Conservation (phyloP, 2,888 invertebrate genomes). For the Pteria penguin region DNA sequence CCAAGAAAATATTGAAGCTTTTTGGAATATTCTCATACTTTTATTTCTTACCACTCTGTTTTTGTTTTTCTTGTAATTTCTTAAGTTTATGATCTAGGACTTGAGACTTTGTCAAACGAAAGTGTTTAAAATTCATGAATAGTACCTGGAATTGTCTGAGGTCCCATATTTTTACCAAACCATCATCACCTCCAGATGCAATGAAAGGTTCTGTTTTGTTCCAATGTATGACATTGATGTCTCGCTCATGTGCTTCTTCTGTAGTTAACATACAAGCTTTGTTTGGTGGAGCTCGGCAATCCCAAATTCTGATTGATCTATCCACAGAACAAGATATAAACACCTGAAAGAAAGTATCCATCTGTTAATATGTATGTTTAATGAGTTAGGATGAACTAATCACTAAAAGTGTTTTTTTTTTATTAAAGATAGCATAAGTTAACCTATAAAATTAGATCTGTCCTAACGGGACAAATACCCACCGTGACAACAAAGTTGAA, state of each 20-base stretch:
- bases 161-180: conserved; percentile 96
- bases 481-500: too few species aligned
- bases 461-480: too few species aligned
- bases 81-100: too few species aligned
- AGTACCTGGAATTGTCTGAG: conserved; percentile 84
- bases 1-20: too few species aligned
- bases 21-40: too few species aligned
- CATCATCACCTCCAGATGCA: conserved; percentile 97
- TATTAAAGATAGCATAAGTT: too few species aligned
- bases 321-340: conserved; percentile 83
- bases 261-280: conserved; percentile 95
- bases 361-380: too few species aligned
- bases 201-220: conserved; percentile 92
- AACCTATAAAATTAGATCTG: too few species aligned
- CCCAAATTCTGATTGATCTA: conserved; percentile 93
- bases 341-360: conserved; percentile 76
- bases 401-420: too few species aligned
- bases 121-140: too few species aligned
- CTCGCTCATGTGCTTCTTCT: conserved; percentile 91
- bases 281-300: conserved; percentile 90
- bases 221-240: conserved; percentile 99
- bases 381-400: too few species aligned
- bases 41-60: not conserved
- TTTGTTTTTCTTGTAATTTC: not conserved
- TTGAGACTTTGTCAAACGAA: too few species aligned